Base-by-base conservation (phyloP, 2,113 vertebrate species). In the Hippocampus abdominalis region DNA sequence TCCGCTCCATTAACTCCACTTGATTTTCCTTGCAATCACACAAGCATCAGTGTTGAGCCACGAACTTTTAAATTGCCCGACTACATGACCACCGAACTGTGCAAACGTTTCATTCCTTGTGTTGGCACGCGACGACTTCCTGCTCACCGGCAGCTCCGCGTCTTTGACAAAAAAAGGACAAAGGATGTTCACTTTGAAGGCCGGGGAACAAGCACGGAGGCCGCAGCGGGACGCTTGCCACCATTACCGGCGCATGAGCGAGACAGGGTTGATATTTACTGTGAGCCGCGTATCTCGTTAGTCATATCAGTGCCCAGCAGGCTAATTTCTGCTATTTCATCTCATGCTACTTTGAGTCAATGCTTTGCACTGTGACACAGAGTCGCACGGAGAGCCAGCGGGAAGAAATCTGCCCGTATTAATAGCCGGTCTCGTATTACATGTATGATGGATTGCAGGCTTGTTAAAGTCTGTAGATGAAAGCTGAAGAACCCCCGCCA, bases 221-320 rank as follows among this genome's bases (percentile, higher is more conserved):
- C 66, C 86, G 44, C 81, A 76, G 83, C 77, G 70, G 79, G 86
- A 66, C 69, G 66, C 82, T 71, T 64, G 60, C 68, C 42, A 81
- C 79, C 79, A 84, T 83, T 84, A 86, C 73, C 48, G 49, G 48
- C 20, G 66, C 77, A 44, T 10, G 20, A 61, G 61, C 70, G 70
- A 36, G 63, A 20, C 54, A 32, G 74, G 77, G 64, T 66, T 76
- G 46, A 69, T 80, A 78, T 82, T 86, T 79, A 73, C 71, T 59
- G 54, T 40, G 72, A 79, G 70, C 27, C 4, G 36, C 73, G 72
- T 57, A 64, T 65, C 68, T 66, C 81, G 76, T 77, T 68, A 66
- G 61, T 85, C 82, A 67, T 78, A 76, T 75, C 70, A 25, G 53
- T 51, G 46, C 81, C 75, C 75, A 48, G 75, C 82, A 78, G 76